A percentile compares a stretch with the other conserved stretches of the same genome.
These are phyloP conservation scores for Oryzias celebensis DNA, from an alignment of 2,113 vertebrate species.

Conservation along the genomic window DNA sequence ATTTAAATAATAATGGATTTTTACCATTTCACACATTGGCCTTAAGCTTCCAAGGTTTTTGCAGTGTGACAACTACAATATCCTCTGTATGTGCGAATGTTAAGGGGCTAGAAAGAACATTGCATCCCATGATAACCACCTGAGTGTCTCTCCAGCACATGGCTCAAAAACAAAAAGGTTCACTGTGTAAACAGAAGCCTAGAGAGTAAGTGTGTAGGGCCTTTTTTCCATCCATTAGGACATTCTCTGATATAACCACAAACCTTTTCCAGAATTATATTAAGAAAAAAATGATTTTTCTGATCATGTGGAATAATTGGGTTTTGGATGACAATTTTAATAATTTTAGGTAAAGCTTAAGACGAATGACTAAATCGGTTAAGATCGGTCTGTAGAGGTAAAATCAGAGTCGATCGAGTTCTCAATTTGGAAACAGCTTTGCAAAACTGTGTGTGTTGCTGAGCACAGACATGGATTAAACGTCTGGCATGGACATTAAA, in stretches of 20 bases:
- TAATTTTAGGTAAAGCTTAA: too few relatives aligned
- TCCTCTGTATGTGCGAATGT: neutral
- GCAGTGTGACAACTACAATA: neutral
- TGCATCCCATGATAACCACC: constrained; percentile 73
- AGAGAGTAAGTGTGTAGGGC: neutral
- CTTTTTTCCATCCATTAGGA: too few relatives aligned
- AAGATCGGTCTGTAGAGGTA: too few relatives aligned
- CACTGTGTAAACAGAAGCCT: constrained; percentile 43
- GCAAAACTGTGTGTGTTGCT: neutral
- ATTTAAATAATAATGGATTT: neutral
- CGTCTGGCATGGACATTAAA: constrained; percentile 39
- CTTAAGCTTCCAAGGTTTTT: neutral
- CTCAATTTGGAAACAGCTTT: too few relatives aligned
- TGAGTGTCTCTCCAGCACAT: constrained; percentile 63
- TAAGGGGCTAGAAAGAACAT: constrained; percentile 36
- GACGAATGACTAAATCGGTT: too few relatives aligned
- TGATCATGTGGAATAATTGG: too few relatives aligned
- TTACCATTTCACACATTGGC: neutral
- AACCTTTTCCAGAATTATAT: too few relatives aligned
- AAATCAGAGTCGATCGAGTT: too few relatives aligned
- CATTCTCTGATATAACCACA: too few relatives aligned
- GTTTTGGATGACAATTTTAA: too few relatives aligned
- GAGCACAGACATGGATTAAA: neutral
- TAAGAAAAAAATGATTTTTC: too few relatives aligned
- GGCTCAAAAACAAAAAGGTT: constrained; percentile 58